These are phyloP conservation scores for Wasmannia auropunctata DNA, from an alignment of 1,140 invertebrate genomes.

Conservation along the genomic window DNA sequence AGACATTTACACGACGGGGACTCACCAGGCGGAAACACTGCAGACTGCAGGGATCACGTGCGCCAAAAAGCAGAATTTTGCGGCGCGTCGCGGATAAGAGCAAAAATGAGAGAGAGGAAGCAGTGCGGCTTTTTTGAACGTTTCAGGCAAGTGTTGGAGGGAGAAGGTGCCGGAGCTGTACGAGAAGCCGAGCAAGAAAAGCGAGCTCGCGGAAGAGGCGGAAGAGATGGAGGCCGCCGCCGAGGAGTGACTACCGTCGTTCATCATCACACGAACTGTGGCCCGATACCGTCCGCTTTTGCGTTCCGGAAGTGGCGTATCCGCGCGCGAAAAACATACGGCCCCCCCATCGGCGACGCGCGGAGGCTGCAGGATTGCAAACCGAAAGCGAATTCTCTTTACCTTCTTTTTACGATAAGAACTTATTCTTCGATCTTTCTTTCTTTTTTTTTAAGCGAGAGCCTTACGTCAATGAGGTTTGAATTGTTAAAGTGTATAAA, in stretches of 20 bases:
- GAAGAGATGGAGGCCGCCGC: slow-evolving; percentile 23
- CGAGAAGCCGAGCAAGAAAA: slow-evolving; percentile 80
- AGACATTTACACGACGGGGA: slow-evolving; percentile 59
- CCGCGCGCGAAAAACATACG: not conserved
- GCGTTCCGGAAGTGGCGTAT: not conserved
- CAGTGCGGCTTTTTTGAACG: slow-evolving; percentile 79
- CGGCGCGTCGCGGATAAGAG: slow-evolving; percentile 44
- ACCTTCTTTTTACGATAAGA: not conserved
- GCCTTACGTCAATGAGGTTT: not conserved
- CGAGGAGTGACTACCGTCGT: slow-evolving; percentile 59
- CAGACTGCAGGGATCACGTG: slow-evolving; percentile 73
- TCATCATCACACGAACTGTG: slow-evolving; percentile 40
- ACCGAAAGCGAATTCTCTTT: not conserved
- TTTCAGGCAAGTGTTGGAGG: slow-evolving; percentile 85
- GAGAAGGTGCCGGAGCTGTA: slow-evolving; percentile 84
- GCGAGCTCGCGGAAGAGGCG: slow-evolving; percentile 73
- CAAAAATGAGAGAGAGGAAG: slow-evolving; percentile 67
- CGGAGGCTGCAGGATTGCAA: slow-evolving; percentile 18
- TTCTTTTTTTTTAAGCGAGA: not conserved
- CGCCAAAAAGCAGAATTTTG: slow-evolving; percentile 68
- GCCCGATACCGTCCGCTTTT: slow-evolving; percentile 10
- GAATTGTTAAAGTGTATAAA: slow-evolving; percentile 3
- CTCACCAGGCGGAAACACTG: slow-evolving; percentile 62
- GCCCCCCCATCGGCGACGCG: not conserved
- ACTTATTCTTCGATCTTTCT: not conserved